Percentiles rank a stretch among this genome's conserved stretches.
These are phyloP conservation scores for Ashinkailepas kermadecensis DNA, from an alignment of 2,888 invertebrate genomes.

Conservation along the genomic window DNA sequence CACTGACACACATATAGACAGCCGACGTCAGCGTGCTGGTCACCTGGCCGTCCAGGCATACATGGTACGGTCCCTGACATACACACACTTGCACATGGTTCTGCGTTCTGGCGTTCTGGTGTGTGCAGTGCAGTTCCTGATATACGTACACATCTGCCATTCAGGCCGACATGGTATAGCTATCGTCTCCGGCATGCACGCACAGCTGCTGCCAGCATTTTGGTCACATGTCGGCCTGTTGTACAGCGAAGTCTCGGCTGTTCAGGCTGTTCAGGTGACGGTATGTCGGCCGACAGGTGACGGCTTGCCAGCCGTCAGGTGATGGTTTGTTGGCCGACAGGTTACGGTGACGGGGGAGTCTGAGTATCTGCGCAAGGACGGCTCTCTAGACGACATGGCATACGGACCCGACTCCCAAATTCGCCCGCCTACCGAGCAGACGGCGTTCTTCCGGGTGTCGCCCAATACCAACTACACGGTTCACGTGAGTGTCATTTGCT, in stretches of 20 bases:
- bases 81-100: too few relatives aligned
- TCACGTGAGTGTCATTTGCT: constrained; percentile 35
- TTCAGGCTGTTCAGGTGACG: too few relatives aligned
- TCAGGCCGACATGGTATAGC: too few relatives aligned
- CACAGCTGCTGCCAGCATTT: background rate
- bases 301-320: too few relatives aligned
- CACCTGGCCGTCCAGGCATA: background rate
- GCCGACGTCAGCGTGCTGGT: background rate
- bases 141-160: too few relatives aligned
- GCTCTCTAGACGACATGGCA: background rate
- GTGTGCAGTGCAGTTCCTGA: too few relatives aligned
- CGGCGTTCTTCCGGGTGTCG: constrained; percentile 46
- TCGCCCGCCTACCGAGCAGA: background rate
- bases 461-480: constrained; percentile 80
- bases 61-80: background rate
- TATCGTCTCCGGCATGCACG: too few relatives aligned
- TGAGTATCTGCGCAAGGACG: background rate
- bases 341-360: constrained; percentile 6
- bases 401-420: background rate
- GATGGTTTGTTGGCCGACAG: background rate
- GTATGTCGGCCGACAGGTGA: too few relatives aligned
- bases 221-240: background rate
- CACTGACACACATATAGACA: too few relatives aligned
- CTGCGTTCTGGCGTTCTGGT: too few relatives aligned
- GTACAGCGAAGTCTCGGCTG: too few relatives aligned